Base-by-base conservation (phyloP, 2,113 vertebrate genomes). In the Dicrurus megarhynchus region DNA sequence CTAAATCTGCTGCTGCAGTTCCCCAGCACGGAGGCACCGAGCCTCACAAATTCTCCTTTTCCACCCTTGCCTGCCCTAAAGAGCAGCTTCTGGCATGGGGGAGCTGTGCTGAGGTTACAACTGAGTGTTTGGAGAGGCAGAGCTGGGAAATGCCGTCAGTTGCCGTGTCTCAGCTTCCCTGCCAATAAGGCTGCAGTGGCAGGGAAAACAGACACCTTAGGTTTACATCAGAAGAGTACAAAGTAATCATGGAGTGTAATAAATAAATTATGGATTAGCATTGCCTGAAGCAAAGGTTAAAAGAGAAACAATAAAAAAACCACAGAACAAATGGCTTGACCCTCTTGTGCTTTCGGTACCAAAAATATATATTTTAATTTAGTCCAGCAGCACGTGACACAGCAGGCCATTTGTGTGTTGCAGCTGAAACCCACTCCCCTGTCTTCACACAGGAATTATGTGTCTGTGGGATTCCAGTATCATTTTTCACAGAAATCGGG, bases 21-120 rank as follows among this genome's bases (percentile, higher is more conserved):
- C 28, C 15, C 14, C 33, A 14, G n/a, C 0, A 0, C 4, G 1
- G 35, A 41, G 55, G 23, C 23, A 41, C 26, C 0, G 2, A 84
- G n/a, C 42, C 55, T 55, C 84, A 47, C 16, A 59, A 64, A 64
- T 64, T 50, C 32, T 82, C 28, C 22, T 84, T 67, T 79, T 41
- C 41, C 47, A 70, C 8, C 10, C 27, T 56, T 55, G 16, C 30
- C 53, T 49, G 41, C 44, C 33, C 37, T n/a, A 19, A 64, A 44
- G 27, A 78, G 30, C 33, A 78, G 52, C 18, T 82, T 56, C 57
- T 94, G 67, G 22, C 20, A 49, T 0, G 1, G 11, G 9, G 5
- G 0, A 2, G 8, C 53, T 93, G 22, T 65, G 46, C 85, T 78
- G 92, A 76, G 57, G 41, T 92, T 88, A 85, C 65, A 75, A 5